phyloP scores from a whole-genome alignment of 2,797 vertebrate genomes.

The Melanotaenia trifasciata region DNA sequence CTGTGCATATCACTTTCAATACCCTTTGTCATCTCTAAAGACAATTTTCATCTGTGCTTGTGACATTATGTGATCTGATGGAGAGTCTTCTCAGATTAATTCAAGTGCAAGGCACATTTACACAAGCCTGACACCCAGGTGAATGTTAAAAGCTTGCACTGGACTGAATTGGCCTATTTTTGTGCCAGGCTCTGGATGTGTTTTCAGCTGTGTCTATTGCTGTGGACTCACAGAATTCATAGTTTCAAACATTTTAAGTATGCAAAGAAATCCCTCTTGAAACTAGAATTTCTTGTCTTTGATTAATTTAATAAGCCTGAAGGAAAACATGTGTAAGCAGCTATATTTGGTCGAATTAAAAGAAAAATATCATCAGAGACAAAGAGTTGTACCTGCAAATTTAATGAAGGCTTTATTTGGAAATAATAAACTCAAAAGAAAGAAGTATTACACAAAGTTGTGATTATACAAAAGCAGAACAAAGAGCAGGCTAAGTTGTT shows the following conservation, averaged over 20 bases:
- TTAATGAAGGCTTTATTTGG: slow-evolving; percentile 55
- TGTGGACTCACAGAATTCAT: slow-evolving; percentile 18
- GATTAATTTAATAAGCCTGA: slow-evolving; percentile 65
- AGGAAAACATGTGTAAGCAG: slow-evolving; percentile 56
- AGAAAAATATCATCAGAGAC: slow-evolving; percentile 32
- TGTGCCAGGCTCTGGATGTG: neutral
- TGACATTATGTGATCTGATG: slow-evolving; percentile 1
- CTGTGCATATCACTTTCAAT: neutral
- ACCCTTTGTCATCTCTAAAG: neutral
- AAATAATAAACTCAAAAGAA: slow-evolving; percentile 57
- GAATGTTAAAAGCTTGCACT: neutral
- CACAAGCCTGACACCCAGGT: neutral
- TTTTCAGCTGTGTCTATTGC: neutral
- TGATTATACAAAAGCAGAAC: slow-evolving; percentile 35
- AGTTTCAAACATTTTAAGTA: slow-evolving; percentile 27
- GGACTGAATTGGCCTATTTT: neutral
- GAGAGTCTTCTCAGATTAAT: neutral
- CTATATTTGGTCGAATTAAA: slow-evolving; percentile 62
- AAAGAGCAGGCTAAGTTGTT: slow-evolving; percentile 57
- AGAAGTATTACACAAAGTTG: slow-evolving; percentile 32
- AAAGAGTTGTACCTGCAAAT: slow-evolving; percentile 57
- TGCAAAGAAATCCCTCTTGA: slow-evolving; percentile 41
- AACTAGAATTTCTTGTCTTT: slow-evolving; percentile 27
- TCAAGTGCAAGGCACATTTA: neutral
- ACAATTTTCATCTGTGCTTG: neutral